Conservation (phyloP, 2,888 invertebrate genomes). For the Salticus scenicus region DNA sequence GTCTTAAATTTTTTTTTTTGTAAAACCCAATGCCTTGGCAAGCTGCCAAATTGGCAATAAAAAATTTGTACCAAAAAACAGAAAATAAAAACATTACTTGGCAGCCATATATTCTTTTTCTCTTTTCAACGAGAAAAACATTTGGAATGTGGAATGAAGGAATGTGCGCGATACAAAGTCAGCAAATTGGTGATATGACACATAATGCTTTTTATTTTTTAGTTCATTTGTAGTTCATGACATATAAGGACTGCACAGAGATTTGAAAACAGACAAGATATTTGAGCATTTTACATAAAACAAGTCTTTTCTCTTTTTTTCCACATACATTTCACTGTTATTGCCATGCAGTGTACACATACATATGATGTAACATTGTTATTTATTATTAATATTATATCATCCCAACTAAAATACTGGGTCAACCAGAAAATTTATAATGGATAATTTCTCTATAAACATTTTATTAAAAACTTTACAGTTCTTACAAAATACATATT, state of each 20-base stretch:
- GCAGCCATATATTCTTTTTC: slow-evolving; percentile 60
- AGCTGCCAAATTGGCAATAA: slow-evolving; percentile 45
- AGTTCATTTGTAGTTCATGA: slow-evolving; percentile 22
- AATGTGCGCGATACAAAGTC: slow-evolving; percentile 69
- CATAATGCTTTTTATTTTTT: slow-evolving; percentile 37
- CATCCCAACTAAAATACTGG: slow-evolving; percentile 61
- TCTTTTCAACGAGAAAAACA: slow-evolving; percentile 40
- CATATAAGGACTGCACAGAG: slow-evolving; percentile 58
- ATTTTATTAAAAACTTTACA: too few relatives aligned
- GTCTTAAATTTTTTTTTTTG: background rate
- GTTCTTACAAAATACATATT: too few relatives aligned
- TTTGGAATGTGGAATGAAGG: slow-evolving; percentile 65
- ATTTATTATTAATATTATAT: slow-evolving; percentile 40
- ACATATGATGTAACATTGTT: slow-evolving; percentile 33
- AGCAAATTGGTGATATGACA: slow-evolving; percentile 61
- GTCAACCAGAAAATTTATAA: too few relatives aligned
- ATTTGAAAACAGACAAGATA: background rate
- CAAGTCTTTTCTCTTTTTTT: slow-evolving; percentile 19
- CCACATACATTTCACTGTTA: slow-evolving; percentile 34
- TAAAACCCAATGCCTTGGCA: slow-evolving; percentile 38
- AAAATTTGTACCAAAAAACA: slow-evolving; percentile 67
- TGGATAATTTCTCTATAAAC: too few relatives aligned
- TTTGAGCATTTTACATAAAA: slow-evolving; percentile 28
- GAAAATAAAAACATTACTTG: slow-evolving; percentile 64
- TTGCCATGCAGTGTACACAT: slow-evolving; percentile 32